These are phyloP conservation scores for Hozukius guyotensis DNA, from an alignment of 2,797 vertebrate species.

Conservation along the genomic window DNA sequence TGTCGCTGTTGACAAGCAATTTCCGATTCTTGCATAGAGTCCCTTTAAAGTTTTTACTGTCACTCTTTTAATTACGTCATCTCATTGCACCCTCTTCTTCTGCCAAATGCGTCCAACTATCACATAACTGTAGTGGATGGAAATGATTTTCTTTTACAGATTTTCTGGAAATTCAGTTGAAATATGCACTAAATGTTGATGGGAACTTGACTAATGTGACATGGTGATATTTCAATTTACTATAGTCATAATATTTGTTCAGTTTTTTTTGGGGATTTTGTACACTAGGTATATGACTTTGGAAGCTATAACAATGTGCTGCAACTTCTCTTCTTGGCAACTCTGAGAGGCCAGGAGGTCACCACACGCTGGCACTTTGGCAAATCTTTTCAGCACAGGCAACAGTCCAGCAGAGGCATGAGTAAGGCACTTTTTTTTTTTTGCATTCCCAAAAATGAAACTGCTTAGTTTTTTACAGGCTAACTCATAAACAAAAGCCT, in stretches of 20 bases:
- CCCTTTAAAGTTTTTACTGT: too few species aligned
- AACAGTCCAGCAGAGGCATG: neutral
- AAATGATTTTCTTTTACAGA: neutral
- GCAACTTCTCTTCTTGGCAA: neutral
- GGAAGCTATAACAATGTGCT: neutral
- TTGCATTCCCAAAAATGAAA: slow-evolving; percentile 6
- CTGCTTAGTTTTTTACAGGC: slow-evolving; percentile 10
- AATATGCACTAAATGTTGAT: neutral
- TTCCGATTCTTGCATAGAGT: too few species aligned
- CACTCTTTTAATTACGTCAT: too few species aligned
- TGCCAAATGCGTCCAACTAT: too few species aligned
- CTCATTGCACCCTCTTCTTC: too few species aligned
- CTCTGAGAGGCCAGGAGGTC: neutral
- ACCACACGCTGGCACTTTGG: neutral
- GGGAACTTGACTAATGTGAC: neutral
- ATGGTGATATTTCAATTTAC: neutral
- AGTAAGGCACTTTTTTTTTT: neutral
- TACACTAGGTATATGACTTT: neutral
- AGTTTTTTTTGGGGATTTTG: neutral
- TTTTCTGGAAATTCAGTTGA: neutral
- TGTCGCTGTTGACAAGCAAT: too few species aligned
- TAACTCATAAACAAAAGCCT: slow-evolving; percentile 68
- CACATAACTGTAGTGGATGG: too few species aligned
- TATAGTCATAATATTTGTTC: neutral
- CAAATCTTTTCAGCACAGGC: neutral